These are phyloP conservation scores for Cephonodes hylas DNA, from an alignment of 2,888 invertebrate species.

Conservation along the genomic window DNA sequence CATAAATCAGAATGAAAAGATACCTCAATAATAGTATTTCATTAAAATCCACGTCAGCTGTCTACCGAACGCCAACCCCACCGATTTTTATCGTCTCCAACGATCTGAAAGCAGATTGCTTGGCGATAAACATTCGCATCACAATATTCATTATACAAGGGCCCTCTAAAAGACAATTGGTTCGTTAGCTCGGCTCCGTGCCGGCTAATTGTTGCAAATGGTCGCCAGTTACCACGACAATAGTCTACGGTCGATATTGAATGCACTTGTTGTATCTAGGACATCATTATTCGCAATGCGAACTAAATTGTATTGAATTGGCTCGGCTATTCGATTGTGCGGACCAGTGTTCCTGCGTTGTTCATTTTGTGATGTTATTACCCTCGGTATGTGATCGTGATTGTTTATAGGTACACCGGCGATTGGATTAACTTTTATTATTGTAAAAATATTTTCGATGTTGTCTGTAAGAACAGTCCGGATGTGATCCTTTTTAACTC, in stretches of 20 bases:
- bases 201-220: slow-evolving; percentile 73
- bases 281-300: slow-evolving; percentile 41
- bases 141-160: slow-evolving; percentile 38
- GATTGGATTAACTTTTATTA: neutral
- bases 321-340: slow-evolving; percentile 15
- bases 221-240: slow-evolving; percentile 55
- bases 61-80: neutral
- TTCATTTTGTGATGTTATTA: slow-evolving; percentile 4
- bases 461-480: neutral
- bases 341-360: slow-evolving; percentile 15
- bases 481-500: neutral
- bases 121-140: slow-evolving; percentile 25
- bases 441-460: neutral
- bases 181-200: slow-evolving; percentile 59
- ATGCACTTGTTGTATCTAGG: slow-evolving; percentile 44
- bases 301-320: slow-evolving; percentile 30
- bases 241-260: slow-evolving; percentile 46
- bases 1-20: neutral
- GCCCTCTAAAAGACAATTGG: slow-evolving; percentile 49
- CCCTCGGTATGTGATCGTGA: neutral
- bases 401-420: neutral
- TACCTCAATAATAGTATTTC: neutral
- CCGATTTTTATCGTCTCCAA: slow-evolving; percentile 1
- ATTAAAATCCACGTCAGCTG: neutral
- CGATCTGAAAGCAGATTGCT: neutral